A percentile compares a stretch with the other conserved stretches of the same genome.
phyloP scores from a whole-genome alignment of 2,888 invertebrate species.

The Steinernema carpocapsae region DNA sequence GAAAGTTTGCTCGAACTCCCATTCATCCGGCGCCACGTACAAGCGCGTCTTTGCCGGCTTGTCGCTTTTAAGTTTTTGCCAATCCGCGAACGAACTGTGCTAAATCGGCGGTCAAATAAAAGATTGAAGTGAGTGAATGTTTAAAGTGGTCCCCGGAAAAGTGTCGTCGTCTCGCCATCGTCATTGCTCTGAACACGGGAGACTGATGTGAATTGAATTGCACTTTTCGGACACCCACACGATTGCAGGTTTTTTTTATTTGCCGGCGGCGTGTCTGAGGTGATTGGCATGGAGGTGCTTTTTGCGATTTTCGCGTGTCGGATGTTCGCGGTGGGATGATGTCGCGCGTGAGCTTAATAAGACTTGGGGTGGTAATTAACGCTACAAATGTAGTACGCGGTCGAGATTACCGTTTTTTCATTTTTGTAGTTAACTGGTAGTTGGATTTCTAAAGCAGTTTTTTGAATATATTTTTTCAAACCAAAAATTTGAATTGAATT shows the following conservation, averaged over 20 bases:
- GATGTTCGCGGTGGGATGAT: conserved; percentile 1
- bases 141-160: background rate
- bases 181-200: background rate
- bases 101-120: conserved; percentile 17
- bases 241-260: conserved; percentile 16
- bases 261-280: background rate
- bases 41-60: background rate
- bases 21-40: background rate
- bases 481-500: too few relatives aligned
- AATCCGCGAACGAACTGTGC: conserved; percentile 14
- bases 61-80: background rate
- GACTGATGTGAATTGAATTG: conserved; percentile 22
- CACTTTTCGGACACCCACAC: conserved; percentile 13
- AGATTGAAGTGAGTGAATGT: conserved; percentile 10
- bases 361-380: conserved; percentile 1
- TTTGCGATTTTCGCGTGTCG: conserved; percentile 16
- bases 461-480: too few relatives aligned
- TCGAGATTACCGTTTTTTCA: too few relatives aligned
- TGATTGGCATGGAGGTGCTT: background rate
- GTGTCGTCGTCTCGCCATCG: background rate
- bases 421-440: background rate
- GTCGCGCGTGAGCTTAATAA: conserved; percentile 4
- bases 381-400: background rate
- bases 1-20: background rate
- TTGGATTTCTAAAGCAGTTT: too few relatives aligned